phyloP scores from a whole-genome alignment of 2,113 vertebrate genomes.

The Dicaeum eximium region DNA sequence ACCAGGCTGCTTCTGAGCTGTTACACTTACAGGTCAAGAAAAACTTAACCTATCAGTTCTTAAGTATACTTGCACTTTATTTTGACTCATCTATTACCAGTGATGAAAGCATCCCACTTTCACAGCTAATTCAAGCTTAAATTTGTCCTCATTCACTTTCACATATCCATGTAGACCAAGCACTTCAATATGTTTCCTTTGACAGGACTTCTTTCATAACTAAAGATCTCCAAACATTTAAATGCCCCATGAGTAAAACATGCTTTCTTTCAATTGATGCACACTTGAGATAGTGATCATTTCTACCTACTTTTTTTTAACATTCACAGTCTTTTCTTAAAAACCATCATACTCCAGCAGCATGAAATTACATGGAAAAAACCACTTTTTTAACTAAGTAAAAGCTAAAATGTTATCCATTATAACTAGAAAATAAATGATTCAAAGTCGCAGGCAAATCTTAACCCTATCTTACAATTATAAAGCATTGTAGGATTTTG shows the following conservation, averaged over 20 bases:
- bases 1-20: not conserved
- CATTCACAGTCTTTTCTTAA: not conserved
- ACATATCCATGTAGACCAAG: not conserved
- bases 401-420: not conserved
- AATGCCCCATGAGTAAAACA: not conserved
- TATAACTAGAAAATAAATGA: not conserved
- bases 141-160: not conserved
- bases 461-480: not conserved
- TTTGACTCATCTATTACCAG: not conserved
- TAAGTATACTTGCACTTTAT: not conserved
- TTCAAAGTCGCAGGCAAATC: not conserved
- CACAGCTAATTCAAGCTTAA: not conserved
- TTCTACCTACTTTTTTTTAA: not conserved
- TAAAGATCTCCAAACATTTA: not conserved
- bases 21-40: not conserved
- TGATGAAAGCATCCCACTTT: not conserved
- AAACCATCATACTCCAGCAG: not conserved
- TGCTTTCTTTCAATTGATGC: not conserved
- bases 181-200: not conserved
- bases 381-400: accelerated
- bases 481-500: not conserved
- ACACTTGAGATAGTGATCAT: not conserved
- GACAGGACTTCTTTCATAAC: not conserved
- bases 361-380: not conserved
- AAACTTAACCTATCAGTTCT: not conserved